Evolutionary conservation across 1,140 invertebrate species (phyloP).

Genomic region (Meteorus sp.): DNA sequence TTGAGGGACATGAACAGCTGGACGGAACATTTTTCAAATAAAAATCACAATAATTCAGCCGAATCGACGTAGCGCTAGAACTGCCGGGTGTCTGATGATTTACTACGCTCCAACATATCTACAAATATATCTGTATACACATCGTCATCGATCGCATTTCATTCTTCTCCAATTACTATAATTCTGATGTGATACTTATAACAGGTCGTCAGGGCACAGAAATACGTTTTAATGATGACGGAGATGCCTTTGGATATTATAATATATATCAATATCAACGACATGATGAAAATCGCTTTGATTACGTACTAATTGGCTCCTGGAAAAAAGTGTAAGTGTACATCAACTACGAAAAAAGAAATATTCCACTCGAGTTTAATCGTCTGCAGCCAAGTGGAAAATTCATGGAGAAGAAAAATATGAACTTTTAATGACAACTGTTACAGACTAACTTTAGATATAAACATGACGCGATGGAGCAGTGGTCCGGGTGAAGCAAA

Average conservation of each 20-base stretch:
- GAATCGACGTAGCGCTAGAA: no score
- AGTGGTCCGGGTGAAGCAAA: slow-evolving; percentile 41
- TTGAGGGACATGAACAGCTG: no score
- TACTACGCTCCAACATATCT: no score
- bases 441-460: slow-evolving; percentile 50
- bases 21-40: no score
- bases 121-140: no score
- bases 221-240: slow-evolving; percentile 67
- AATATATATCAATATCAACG: slow-evolving; percentile 71
- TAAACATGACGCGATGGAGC: slow-evolving; percentile 55
- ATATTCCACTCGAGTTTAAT: neutral
- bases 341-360: slow-evolving; percentile 5
- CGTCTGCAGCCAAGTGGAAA: neutral
- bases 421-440: slow-evolving; percentile 19
- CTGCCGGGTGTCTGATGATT: no score
- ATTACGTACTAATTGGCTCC: slow-evolving; percentile 66
- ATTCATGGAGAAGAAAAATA: slow-evolving; percentile 12
- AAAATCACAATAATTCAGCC: no score
- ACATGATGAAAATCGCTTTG: slow-evolving; percentile 58
- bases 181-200: neutral
- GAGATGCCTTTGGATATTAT: slow-evolving; percentile 70
- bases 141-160: no score
- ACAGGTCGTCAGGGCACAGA: slow-evolving; percentile 64
- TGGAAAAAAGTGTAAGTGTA: slow-evolving; percentile 64
- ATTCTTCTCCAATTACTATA: neutral